Evolutionary conservation across 2,888 invertebrate species (phyloP).

Genomic region (Xestia sexstrigata): DNA sequence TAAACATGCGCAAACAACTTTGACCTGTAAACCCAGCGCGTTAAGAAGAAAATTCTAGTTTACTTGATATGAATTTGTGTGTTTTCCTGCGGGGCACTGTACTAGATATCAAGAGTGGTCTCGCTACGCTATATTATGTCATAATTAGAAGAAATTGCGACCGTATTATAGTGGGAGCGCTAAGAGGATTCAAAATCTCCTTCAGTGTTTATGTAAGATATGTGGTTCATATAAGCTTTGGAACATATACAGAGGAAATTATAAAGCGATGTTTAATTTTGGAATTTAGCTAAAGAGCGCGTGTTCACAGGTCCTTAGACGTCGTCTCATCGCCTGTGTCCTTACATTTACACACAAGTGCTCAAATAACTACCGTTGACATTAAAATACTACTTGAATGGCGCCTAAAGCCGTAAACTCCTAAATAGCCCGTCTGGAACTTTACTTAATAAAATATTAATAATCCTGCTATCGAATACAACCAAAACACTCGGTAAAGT

Average conservation of each 20-base stretch:
- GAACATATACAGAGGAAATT: constrained; percentile 35
- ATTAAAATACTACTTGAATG: constrained; percentile 31
- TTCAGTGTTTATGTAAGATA: constrained; percentile 48
- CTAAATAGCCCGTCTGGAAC: constrained; percentile 17
- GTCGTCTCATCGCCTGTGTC: background rate
- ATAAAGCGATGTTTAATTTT: constrained; percentile 39
- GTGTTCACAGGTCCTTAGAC: constrained; percentile 17
- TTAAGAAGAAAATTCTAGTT: constrained; percentile 53
- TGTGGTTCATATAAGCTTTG: constrained; percentile 57
- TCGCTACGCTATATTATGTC: constrained; percentile 60
- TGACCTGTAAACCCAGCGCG: constrained; percentile 42
- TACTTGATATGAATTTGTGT: constrained; percentile 48
- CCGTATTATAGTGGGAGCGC: constrained; percentile 54
- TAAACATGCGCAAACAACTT: constrained; percentile 45
- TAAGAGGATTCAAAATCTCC: constrained; percentile 68
- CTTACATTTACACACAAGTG: background rate
- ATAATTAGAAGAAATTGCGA: constrained; percentile 69
- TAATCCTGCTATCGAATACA: constrained; percentile 32
- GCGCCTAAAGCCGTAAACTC: constrained; percentile 3
- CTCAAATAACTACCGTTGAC: constrained; percentile 15
- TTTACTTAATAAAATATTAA: constrained; percentile 49
- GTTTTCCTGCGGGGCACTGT: constrained; percentile 53
- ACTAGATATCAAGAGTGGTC: constrained; percentile 63
- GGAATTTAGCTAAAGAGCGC: constrained; percentile 32
- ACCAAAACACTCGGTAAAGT: constrained; percentile 39